phyloP scores from a whole-genome alignment of 2,797 vertebrate genomes.

The Epinephelus coioides region DNA sequence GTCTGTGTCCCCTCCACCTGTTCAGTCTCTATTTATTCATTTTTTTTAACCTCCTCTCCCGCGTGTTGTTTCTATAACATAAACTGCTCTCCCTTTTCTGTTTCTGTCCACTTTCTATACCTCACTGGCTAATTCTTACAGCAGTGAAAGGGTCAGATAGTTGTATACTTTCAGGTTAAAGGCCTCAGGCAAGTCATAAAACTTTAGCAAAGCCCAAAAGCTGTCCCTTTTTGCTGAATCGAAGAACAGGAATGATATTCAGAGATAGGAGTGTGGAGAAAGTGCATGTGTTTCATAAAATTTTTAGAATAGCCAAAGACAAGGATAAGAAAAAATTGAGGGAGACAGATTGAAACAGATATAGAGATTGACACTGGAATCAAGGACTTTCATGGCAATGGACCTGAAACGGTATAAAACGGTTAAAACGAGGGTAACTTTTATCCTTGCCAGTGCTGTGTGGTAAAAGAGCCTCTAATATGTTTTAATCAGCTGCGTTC shows the following conservation, averaged over 20 bases:
- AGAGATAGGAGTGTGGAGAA: slow-evolving; percentile 5
- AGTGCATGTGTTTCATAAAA: neutral
- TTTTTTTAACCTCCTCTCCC: neutral
- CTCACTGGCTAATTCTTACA: slow-evolving; percentile 22
- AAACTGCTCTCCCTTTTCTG: slow-evolving; percentile 12
- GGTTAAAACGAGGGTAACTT: slow-evolving; percentile 37
- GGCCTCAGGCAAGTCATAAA: slow-evolving; percentile 44
- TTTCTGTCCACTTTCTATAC: slow-evolving; percentile 31
- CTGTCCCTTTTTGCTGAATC: slow-evolving; percentile 36
- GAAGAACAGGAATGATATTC: slow-evolving; percentile 27
- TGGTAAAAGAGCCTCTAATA: slow-evolving; percentile 56
- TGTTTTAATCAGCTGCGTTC: slow-evolving; percentile 67
- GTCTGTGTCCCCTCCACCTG: slow-evolving; percentile 38
- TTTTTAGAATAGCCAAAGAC: slow-evolving; percentile 16
- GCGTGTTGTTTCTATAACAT: slow-evolving; percentile 45
- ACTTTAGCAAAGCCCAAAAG: slow-evolving; percentile 33
- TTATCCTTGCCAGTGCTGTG: slow-evolving; percentile 43
- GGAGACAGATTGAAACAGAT: slow-evolving; percentile 18
- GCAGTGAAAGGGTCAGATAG: slow-evolving; percentile 43
- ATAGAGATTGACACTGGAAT: slow-evolving; percentile 37
- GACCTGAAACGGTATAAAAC: slow-evolving; percentile 29
- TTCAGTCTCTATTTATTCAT: slow-evolving; percentile 35
- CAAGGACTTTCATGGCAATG: slow-evolving; percentile 20
- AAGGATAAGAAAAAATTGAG: neutral
- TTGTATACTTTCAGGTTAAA: slow-evolving; percentile 48